Evolutionary conservation across 2,888 invertebrate species (phyloP).

Genomic region (Danaus chrysippus): DNA sequence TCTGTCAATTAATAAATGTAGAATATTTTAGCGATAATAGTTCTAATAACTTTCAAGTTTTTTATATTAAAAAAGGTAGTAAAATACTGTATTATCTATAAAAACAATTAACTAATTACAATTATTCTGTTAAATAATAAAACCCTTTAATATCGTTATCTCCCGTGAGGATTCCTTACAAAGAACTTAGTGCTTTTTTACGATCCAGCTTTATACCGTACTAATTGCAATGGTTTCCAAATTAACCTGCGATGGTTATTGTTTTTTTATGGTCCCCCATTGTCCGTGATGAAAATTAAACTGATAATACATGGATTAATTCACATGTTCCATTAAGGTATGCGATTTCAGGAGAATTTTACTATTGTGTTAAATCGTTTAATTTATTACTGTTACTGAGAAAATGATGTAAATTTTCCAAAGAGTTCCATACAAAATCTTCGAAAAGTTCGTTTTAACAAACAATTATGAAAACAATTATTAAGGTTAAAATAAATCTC

Average conservation of each 20-base stretch:
- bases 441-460: too few species aligned
- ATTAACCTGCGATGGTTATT: slow-evolving; percentile 19
- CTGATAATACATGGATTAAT: not conserved
- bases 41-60: not conserved
- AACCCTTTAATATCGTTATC: slow-evolving; percentile 46
- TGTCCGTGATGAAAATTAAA: slow-evolving; percentile 1
- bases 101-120: slow-evolving; percentile 14
- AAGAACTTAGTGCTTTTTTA: slow-evolving; percentile 46
- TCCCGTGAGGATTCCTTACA: slow-evolving; percentile 44
- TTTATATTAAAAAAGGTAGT: not conserved
- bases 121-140: slow-evolving; percentile 28
- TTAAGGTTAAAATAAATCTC: not conserved
- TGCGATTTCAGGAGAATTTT: too few species aligned
- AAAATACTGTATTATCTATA: slow-evolving; percentile 8
- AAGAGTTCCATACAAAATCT: too few species aligned
- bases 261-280: slow-evolving; percentile 11
- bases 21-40: too few species aligned
- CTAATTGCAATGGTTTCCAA: slow-evolving; percentile 37
- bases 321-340: too few species aligned
- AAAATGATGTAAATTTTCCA: too few species aligned
- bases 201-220: slow-evolving; percentile 40
- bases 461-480: not conserved
- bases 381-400: too few species aligned
- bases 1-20: too few species aligned
- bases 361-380: too few species aligned